phyloP scores from a whole-genome alignment of 2,888 invertebrate species.

The Acanthosepion esculentum region DNA sequence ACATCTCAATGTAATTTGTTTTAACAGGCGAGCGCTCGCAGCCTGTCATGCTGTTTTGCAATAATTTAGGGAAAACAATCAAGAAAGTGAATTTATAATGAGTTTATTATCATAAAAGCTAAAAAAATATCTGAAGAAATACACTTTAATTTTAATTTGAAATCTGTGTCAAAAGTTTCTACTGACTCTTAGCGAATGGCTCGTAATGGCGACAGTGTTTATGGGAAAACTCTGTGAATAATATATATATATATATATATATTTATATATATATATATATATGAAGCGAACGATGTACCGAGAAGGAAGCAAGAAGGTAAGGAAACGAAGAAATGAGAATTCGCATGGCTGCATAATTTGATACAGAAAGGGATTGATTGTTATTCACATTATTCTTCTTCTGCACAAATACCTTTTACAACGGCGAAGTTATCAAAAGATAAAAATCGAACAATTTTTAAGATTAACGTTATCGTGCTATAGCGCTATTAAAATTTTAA shows the following conservation, averaged over 20 bases:
- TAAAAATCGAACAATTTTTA: too few species aligned
- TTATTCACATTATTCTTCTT: too few species aligned
- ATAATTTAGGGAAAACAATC: background rate
- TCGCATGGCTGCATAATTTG: background rate
- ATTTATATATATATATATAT: too few species aligned
- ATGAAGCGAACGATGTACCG: background rate
- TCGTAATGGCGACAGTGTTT: background rate
- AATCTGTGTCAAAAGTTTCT: background rate
- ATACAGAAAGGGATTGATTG: background rate
- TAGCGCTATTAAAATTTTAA: too few species aligned
- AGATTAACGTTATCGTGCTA: too few species aligned
- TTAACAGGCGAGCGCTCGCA: background rate
- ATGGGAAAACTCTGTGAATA: background rate
- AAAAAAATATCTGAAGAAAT: background rate
- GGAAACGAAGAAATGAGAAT: background rate
- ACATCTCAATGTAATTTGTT: background rate
- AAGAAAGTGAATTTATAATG: background rate
- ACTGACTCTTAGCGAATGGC: background rate
- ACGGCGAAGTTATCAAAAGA: too few species aligned
- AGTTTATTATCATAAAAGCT: background rate
- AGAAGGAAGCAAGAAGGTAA: too few species aligned
- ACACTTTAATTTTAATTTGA: background rate
- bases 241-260: background rate
- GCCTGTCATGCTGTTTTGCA: background rate
- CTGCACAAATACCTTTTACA: too few species aligned